Evolutionary conservation across 2,888 invertebrate genomes (phyloP), one percentile per base, ranked within the genome.

Genomic region (Andrena fulva): DNA sequence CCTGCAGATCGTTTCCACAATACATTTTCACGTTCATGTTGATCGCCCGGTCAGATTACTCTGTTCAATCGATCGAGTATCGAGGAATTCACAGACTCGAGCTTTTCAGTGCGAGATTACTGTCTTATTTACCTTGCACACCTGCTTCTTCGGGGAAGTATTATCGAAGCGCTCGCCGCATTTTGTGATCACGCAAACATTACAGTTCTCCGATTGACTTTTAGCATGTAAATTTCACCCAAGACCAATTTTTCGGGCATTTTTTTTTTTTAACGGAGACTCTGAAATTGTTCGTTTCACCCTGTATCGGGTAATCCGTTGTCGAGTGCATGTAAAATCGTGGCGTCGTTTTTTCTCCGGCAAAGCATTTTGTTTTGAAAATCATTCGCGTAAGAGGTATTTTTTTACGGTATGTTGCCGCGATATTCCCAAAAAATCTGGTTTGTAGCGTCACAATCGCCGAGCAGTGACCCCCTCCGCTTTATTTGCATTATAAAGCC

Each of bases 401-500:
- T 60, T 71, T 73, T 74, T 73, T 72, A 60, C 80, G 79, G 79
- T 79, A 81, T 77, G 69, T 80, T 68, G 77, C 56, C 68, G 76
- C 64, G 77, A 82, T 80, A 87, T 82, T 85, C 74, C 56, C 86
- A 80, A 88, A 81, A 87, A 87, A 87, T 89, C 82, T 85, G 85
- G 82, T 87, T 82, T 87, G 85, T 77, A 79, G 78, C 83, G 85
- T 80, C 72, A 86, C 84, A 71, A 75, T 64, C 79, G 78, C 70
- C 82, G 82, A 82, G 88, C 84, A 71, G 63, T 62, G 83, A 82
- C 81, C 77, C 82, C 31, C 62, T 6, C 78, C 78, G 84, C 80
- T 87, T 85, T 90, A 90, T 90, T 90, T 90, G 90, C 90, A 90
- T 90, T 85, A 89, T 90, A 90, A 90, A 90, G 90, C 87, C 78